Base-by-base conservation (phyloP, 2,888 invertebrate genomes). In the Drosophila differens region DNA sequence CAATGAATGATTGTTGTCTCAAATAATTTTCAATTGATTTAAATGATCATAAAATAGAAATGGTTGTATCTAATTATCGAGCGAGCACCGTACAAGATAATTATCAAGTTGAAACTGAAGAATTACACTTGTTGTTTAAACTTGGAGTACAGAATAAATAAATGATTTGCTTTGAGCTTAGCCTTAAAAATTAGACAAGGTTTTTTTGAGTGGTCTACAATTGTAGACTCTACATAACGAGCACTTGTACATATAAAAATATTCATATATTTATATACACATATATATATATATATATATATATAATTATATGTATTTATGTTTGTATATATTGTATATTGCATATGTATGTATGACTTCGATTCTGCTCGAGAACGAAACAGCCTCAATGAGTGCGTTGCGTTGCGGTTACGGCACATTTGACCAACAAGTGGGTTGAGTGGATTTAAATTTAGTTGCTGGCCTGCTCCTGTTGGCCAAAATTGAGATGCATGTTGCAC, bases 401-500 rank as follows among this genome's bases (percentile, higher is more conserved):
- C 81, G 47, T 68, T 76, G 41, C 51, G n/a, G 53, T 59, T 59
- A 64, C 73, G 66, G 73, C 72, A 76, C 76, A 72, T 62, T 41
- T 22, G 52, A 59, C 41, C 49, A 41, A 68, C 33, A 55, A 33
- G 12, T 52, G 28, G 67, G 35, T 55, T 55, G 16, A 25, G 25
- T 22, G 10, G 19, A n/a, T 28, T 35, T 22, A 39, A 14, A 16
- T 57, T 51, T 66, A 71, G 52, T 75, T 55, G 49, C 22, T 47
- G 39, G 28, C 54, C 55, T 64, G 57, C 5, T 70, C 66, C 35
- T 67, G 73, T 10, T 67, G 76, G 67, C 90, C 90, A 60, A 93
- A 93, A 54, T 92, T 92, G 25, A 93, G 84, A 81, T 93, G 93
- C 57, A 93, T 74, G 19, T 91, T 83, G 80, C 93, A 93, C 93